Base-by-base conservation (phyloP, 2,888 invertebrate species). In the Drosophila fungiperda region DNA sequence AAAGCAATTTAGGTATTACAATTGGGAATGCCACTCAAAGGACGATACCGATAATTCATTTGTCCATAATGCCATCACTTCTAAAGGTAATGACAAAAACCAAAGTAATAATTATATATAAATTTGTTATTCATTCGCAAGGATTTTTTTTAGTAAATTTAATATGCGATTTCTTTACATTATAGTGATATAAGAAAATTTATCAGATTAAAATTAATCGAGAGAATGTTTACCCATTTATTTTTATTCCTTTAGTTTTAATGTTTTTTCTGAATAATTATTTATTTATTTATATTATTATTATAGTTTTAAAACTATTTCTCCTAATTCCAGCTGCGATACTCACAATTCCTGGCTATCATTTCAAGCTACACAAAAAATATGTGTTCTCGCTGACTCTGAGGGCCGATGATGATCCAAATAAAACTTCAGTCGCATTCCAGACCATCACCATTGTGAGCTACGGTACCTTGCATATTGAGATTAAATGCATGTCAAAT, bases 341-440 rank as follows among this genome's bases (percentile, higher is more conserved):
- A 12, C 68, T 83, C 4, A 9, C 2, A 4, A 42, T 83, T 40
- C 59, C 64, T 8, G 32, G 40, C 2, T 9, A 64, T 17, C n/a
- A 32, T 0, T 66, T 45, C 23, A 4, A 4, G 1, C 45, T 74
- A 0, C 32, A 3, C 0, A 7, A 20, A 15, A 20, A 9, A 2
- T 87, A 84, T 26, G 26, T 33, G 0, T 81, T 83, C 8, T 55
- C 12, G 0, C 42, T 83, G n/a, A 9, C 7, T 0, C 66, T 89
- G 1, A 20, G 1, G 5, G 52, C 81, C 32, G 87, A 89, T 26
- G 9, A 52, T 9, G 48, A 84, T 68, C 68, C 71, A 0, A 36
- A 8, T 1, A 12, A 49, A 1, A 1, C 2, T 11, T 0, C 3
- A 42, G 55, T 0, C 8, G n/a, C 17, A 17, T 2, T 0, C 5